A percentile compares a stretch with the other conserved stretches of the same genome.
Conservation (phyloP, 2,797 vertebrate genomes). For the Rhinatrema bivittatum region DNA sequence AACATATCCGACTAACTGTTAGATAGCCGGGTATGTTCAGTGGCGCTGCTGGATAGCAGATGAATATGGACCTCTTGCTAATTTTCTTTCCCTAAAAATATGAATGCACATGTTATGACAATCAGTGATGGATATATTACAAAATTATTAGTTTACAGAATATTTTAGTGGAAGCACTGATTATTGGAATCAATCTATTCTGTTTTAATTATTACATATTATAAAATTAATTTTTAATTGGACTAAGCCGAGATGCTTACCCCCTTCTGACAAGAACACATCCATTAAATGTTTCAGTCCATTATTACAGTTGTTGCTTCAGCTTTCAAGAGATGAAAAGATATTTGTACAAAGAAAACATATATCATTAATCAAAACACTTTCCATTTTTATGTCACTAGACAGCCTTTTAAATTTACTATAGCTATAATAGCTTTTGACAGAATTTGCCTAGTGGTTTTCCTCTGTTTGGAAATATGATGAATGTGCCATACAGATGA, state of each 20-base stretch:
- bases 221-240: conserved; percentile 45
- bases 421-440: conserved; percentile 45
- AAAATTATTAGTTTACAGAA: too few species aligned
- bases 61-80: too few species aligned
- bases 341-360: conserved; percentile 8
- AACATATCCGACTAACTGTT: too few species aligned
- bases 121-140: too few species aligned
- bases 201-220: conserved; percentile 35
- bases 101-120: too few species aligned
- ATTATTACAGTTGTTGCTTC: conserved; percentile 6
- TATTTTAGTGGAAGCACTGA: conserved; percentile 4
- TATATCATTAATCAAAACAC: conserved; percentile 29
- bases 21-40: too few species aligned
- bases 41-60: too few species aligned
- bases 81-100: too few species aligned
- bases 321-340: conserved; percentile 29
- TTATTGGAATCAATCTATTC: conserved; percentile 17
- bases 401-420: conserved; percentile 34
- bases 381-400: conserved; percentile 21
- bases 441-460: conserved; percentile 50
- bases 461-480: conserved; percentile 58
- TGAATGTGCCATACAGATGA: conserved; percentile 63
- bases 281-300: conserved; percentile 13
- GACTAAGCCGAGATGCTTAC: conserved; percentile 27
- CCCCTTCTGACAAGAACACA: conserved; percentile 8